A percentile compares a stretch with the other conserved stretches of the same genome.
These are phyloP conservation scores for Drosophila nasuta DNA, from an alignment of 1,140 invertebrate genomes.

Conservation along the genomic window DNA sequence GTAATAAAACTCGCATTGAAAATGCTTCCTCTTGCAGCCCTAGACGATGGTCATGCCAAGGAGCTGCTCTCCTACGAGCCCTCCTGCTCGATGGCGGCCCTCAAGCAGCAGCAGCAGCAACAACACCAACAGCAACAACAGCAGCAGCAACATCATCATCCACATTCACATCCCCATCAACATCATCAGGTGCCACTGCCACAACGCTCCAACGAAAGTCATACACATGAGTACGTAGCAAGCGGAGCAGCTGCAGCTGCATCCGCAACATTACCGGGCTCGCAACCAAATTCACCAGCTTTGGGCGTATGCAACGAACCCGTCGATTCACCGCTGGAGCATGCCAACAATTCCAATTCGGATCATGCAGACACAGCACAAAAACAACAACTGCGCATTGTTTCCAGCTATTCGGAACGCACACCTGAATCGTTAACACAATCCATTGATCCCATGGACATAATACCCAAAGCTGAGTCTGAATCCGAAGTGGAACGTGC, in stretches of 20 bases:
- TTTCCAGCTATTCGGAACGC: conserved; percentile 62
- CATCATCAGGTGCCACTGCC: conserved; percentile 70
- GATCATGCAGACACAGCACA: conserved; percentile 61
- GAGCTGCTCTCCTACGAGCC: conserved; percentile 76
- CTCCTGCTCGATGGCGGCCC: conserved; percentile 67
- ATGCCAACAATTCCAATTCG: conserved; percentile 63
- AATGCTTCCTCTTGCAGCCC: conserved; percentile 77
- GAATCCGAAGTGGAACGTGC: conserved; percentile 65
- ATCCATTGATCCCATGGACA: conserved; percentile 78
- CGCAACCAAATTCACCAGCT: conserved; percentile 65
- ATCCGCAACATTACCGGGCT: conserved; percentile 29
- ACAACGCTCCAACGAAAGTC: conserved; percentile 72
- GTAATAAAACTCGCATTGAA: conserved; percentile 81
- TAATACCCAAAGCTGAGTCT: conserved; percentile 76
- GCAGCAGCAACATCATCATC: conserved; percentile 42
- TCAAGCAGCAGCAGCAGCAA: conserved; percentile 62
- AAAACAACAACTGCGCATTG: conserved; percentile 67
- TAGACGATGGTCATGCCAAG: conserved; percentile 73
- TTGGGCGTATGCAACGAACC: conserved; percentile 58
- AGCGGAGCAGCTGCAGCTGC: conserved; percentile 1
- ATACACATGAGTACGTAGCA: conserved; percentile 61
- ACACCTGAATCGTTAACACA: conserved; percentile 72
- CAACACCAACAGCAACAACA: conserved; percentile 45
- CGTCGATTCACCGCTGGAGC: conserved; percentile 66
- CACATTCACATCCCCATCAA: conserved; percentile 28